Evolutionary conservation across 2,888 invertebrate species (phyloP).

Genomic region (Formica aserva): DNA sequence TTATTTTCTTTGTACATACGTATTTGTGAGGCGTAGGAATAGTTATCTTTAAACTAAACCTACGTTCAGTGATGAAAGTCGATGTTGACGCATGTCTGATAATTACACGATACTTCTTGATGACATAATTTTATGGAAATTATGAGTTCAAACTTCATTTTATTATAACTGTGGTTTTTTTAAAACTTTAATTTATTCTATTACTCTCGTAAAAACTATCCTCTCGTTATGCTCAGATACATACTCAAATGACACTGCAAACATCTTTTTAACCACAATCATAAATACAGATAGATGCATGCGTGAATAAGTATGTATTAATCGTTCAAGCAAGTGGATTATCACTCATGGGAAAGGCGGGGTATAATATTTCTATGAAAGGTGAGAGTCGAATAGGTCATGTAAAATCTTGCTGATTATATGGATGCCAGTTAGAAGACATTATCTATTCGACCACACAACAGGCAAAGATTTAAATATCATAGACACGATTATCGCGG

Average conservation of each 20-base stretch:
- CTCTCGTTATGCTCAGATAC: too few relatives aligned
- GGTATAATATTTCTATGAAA: constrained; percentile 30
- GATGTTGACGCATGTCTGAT: not conserved
- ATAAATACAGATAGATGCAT: not conserved
- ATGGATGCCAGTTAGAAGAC: constrained; percentile 38
- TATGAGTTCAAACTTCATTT: not conserved
- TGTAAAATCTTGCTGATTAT: constrained; percentile 51
- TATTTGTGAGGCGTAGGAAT: not conserved
- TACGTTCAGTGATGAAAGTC: constrained; percentile 25
- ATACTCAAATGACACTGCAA: not conserved
- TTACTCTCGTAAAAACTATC: not conserved
- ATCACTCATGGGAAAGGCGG: constrained; percentile 64
- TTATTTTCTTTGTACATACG: not conserved
- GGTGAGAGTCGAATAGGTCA: constrained; percentile 62
- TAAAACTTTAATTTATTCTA: not conserved
- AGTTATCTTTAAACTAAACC: constrained; percentile 40
- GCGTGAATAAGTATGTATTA: constrained; percentile 30
- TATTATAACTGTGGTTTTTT: not conserved
- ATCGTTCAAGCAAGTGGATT: not conserved
- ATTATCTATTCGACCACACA: constrained; percentile 4
- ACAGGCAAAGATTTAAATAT: constrained; percentile 59
- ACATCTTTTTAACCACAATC: not conserved
- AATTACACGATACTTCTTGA: constrained; percentile 16
- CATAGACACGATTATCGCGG: constrained; percentile 48
- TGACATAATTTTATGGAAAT: constrained; percentile 18